These are phyloP conservation scores for Rhinella marina DNA, from an alignment of 2,797 vertebrate species.

Conservation along the genomic window DNA sequence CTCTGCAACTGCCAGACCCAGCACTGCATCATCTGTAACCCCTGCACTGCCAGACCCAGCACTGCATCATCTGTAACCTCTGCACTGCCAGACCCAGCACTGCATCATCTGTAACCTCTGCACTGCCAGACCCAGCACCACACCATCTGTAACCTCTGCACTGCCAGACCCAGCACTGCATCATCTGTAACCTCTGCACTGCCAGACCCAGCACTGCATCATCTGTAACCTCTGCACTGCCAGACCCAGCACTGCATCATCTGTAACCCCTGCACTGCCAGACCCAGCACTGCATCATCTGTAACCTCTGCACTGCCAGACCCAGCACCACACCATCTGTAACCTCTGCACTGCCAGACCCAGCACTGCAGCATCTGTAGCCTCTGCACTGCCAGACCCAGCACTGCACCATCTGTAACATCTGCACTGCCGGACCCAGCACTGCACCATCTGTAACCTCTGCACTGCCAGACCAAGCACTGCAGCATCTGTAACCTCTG, in stretches of 20 bases:
- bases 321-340: not conserved
- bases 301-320: constrained; percentile 21
- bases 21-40: not conserved
- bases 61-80: constrained; percentile 3
- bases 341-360: constrained; percentile 12
- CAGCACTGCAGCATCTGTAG: not conserved
- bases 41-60: not conserved
- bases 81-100: not conserved
- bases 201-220: not conserved
- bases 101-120: constrained; percentile 2
- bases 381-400: not conserved
- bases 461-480: not conserved
- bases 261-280: not conserved
- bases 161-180: not conserved
- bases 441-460: constrained; percentile 29
- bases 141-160: constrained; percentile 12
- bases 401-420: not conserved
- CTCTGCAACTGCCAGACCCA: not conserved
- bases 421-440: not conserved
- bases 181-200: not conserved
- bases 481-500: constrained; percentile 5
- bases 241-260: not conserved
- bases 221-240: not conserved
- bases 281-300: not conserved
- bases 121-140: not conserved